Evolutionary conservation across 2,888 invertebrate species (phyloP), one percentile per base, ranked within the genome.

Genomic region (Polylopha cassiicola): DNA sequence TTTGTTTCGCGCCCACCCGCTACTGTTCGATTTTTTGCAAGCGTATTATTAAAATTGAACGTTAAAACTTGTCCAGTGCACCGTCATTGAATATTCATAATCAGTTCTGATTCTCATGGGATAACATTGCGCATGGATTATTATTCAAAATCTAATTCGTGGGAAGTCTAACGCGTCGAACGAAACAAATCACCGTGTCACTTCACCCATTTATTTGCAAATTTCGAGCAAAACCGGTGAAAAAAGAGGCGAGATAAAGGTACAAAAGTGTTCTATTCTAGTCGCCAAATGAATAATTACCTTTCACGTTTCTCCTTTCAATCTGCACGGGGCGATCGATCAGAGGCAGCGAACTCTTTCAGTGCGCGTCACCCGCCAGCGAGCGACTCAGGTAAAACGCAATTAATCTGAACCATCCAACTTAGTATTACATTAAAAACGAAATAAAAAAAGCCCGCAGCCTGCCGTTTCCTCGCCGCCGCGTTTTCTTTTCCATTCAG

Each of bases 351-450:
- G 75, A 85, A 85, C 85, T 85, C 85, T 85, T 85, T 85, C 82
- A 84, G 79, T 53, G n/a, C 65, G 58, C 75, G 72, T 76, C 82
- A 80, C 84, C 82, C 82, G 21, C 29, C 29, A 29, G 37, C 29
- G 11, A 11, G 39, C 23, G 34, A 34, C 67, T 69, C 85, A 85
- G 85, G 85, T 84, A 85, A 76, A 69, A 65, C 64, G 77, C 84
- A 84, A 85, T 85, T 86, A 86, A 86, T 85, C 80, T 82, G 77
- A 76, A 79, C 81, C 84, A 85, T 82, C 84, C 75, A 74, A 80
- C 82, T 86, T 81, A 81, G 85, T 80, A 81, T 84, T 82, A 76
- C 82, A 84, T 86, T 84, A 84, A 82, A 76, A 81, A 73, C 76
- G 62, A 79, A 79, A 84, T 80, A 79, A 81, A 77, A 80, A 77